Evolutionary conservation across 2,797 vertebrate genomes (phyloP).

Genomic region (Loriculus beryllinus): DNA sequence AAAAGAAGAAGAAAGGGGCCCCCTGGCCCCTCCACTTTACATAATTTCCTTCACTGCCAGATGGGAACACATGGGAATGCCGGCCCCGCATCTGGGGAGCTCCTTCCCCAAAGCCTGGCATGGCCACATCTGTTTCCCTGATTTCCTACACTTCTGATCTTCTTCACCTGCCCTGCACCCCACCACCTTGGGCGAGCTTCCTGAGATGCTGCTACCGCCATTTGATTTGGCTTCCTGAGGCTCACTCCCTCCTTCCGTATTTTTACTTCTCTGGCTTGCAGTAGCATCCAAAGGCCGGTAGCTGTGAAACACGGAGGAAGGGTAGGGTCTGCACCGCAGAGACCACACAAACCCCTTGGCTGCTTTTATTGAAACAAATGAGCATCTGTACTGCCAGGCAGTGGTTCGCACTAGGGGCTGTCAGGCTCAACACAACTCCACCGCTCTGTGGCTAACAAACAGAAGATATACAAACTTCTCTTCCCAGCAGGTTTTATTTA

Average conservation of each 20-base stretch:
- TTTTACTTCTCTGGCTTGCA: slow-evolving; percentile 5
- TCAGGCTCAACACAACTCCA: neutral
- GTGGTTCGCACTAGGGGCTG: neutral
- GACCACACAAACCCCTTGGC: neutral
- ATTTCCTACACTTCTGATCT: slow-evolving; percentile 67
- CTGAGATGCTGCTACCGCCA: slow-evolving; percentile 53
- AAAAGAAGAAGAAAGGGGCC: neutral
- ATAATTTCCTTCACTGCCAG: slow-evolving; percentile 52
- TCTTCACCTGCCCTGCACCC: slow-evolving; percentile 65
- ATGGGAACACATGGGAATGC: slow-evolving; percentile 46
- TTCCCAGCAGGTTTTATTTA: neutral
- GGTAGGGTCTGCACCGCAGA: neutral
- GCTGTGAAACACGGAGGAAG: neutral
- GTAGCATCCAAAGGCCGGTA: neutral
- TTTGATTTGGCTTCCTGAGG: slow-evolving; percentile 61
- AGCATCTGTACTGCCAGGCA: neutral
- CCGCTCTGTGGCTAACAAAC: neutral
- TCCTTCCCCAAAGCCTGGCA: slow-evolving; percentile 45
- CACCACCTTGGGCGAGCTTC: slow-evolving; percentile 57
- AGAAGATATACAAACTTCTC: neutral
- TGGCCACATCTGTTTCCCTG: slow-evolving; percentile 67
- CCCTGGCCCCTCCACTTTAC: slow-evolving; percentile 41
- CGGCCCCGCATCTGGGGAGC: neutral
- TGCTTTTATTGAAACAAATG: slow-evolving; percentile 18
- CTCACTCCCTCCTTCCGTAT: slow-evolving; percentile 38